phyloP scores from a whole-genome alignment of 2,113 vertebrate species.

The Vulpes ferrilata region DNA sequence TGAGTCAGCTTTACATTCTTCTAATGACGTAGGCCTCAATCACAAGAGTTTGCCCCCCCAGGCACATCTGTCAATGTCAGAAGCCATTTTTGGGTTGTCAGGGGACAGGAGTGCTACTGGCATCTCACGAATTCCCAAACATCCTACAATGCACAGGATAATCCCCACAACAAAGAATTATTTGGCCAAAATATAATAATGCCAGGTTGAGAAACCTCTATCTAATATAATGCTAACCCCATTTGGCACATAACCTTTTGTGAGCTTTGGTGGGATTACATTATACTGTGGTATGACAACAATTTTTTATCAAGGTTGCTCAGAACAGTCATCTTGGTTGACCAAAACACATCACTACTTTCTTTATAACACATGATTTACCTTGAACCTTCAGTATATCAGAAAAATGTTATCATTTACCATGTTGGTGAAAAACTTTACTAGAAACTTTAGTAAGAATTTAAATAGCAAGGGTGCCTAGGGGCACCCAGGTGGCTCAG shows the following conservation, averaged over 20 bases:
- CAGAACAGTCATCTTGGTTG: neutral
- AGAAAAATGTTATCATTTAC: slow-evolving; percentile 15
- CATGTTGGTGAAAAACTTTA: neutral
- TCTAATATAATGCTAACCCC: neutral
- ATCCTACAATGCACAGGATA: neutral
- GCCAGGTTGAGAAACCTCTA: neutral
- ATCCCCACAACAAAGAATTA: neutral
- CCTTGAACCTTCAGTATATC: neutral
- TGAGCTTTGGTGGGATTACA: neutral
- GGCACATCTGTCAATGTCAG: neutral
- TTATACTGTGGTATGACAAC: neutral
- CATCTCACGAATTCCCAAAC: neutral
- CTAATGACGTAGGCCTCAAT: neutral
- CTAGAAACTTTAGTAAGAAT: slow-evolving; percentile 13
- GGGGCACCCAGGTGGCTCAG: neutral
- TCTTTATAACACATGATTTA: neutral
- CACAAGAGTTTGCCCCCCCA: neutral
- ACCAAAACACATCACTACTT: neutral
- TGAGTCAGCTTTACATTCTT: neutral
- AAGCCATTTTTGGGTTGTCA: slow-evolving; percentile 19
- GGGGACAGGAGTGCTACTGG: neutral
- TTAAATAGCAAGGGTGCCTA: neutral
- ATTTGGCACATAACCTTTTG: neutral
- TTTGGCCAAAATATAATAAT: neutral
- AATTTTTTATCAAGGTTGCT: slow-evolving; percentile 10